Base-by-base conservation (phyloP, 1,140 invertebrate genomes). In the Aphaenogaster ashmeadi region DNA sequence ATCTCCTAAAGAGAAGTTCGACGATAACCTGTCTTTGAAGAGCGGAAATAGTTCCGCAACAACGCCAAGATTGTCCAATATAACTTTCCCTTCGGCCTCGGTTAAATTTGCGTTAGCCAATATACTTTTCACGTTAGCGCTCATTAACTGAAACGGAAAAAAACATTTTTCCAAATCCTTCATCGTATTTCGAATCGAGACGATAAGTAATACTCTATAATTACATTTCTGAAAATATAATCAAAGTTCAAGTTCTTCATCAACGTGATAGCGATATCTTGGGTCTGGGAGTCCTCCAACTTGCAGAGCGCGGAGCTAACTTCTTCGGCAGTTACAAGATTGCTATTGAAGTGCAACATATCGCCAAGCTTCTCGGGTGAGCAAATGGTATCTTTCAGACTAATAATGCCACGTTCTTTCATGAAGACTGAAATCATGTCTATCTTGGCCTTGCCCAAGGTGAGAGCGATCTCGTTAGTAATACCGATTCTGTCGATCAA, bases 161-260 rank as follows among this genome's bases (percentile, higher is more conserved):
- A 15, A 74, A 36, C 41, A 36, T 44, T n/a, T 15, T 60, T 75
- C 7, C 36, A 27, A 60, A 64, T n/a, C n/a, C 15, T 44, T 21
- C 27, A 3, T 38, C 4, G 41, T 50, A n/a, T 50, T n/a, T 8
- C 9, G 6, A 6, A 15, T 8, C 27, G n/a, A 62, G 6, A 41
- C 2, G 9, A 56, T 64, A 13, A 21, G 11, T 18, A 71, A 79
- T 15, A 54, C n/a, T 0, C 6, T 56, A 86, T 91, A 41, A 60
- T 91, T 92, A 96, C 96, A 88, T 95, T 95, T 88, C 95, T 95
- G 47, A 96, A 93, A 52, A 97, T 92, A 56, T 95, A 94, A 21
- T 94, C 95, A 67, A 95, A 96, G 60, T 96, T 96, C 0, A 96
- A 72, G 87, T 96, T 96, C 38, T 95, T 94, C 18, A 96, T 89